phyloP scores from a whole-genome alignment of 2,113 vertebrate genomes.

The Sterrhoptilus dennistouni region DNA sequence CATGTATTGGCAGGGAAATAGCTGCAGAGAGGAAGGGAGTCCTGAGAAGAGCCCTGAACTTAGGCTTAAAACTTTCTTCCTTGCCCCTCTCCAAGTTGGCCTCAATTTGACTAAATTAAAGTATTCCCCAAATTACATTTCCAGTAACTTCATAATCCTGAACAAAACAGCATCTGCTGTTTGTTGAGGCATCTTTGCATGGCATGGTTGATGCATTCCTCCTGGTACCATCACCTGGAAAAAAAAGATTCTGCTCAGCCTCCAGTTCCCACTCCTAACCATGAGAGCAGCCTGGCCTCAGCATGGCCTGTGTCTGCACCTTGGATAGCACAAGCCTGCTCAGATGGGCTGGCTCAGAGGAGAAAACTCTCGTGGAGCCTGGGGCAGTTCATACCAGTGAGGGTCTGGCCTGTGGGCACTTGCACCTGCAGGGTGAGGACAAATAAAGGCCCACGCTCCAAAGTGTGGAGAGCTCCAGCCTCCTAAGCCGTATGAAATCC shows the following conservation, averaged over 20 bases:
- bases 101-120: background rate
- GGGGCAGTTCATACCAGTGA: background rate
- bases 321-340: background rate
- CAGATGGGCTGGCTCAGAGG: background rate
- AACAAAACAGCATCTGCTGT: background rate
- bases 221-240: background rate
- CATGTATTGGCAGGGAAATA: accelerated
- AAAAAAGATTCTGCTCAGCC: background rate
- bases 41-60: background rate
- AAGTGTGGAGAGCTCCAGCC: slow-evolving; percentile 1
- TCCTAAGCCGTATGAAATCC: slow-evolving; percentile 36
- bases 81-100: background rate
- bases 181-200: background rate
- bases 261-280: background rate
- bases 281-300: background rate
- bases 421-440: background rate
- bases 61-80: background rate
- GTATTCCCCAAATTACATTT: background rate
- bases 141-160: background rate
- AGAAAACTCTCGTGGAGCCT: background rate
- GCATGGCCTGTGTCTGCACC: background rate
- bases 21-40: background rate
- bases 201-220: background rate
- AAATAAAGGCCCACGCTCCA: background rate
- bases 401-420: background rate